Conservation (phyloP, 1,140 invertebrate species). For the Scaptomyza graminum region DNA sequence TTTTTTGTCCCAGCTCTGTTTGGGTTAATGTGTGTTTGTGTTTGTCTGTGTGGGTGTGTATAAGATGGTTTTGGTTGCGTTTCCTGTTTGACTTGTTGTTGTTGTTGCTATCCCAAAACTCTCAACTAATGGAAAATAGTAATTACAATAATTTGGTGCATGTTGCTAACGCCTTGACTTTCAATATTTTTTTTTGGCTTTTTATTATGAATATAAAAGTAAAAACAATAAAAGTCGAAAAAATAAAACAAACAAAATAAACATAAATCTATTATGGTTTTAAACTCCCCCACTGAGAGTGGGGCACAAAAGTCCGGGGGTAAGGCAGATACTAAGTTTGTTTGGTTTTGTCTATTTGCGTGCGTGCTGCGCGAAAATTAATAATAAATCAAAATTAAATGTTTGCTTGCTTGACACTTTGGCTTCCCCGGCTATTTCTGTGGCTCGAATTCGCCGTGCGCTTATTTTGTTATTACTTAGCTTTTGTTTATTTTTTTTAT, state of each 20-base stretch:
- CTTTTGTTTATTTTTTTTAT: conserved; percentile 56
- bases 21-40: neutral
- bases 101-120: conserved; percentile 37
- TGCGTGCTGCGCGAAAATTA: conserved; percentile 68
- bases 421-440: conserved; percentile 33
- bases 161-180: conserved; percentile 19
- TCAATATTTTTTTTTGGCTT: conserved; percentile 16
- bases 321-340: neutral
- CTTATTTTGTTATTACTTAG: conserved; percentile 1
- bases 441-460: neutral
- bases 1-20: conserved; percentile 17
- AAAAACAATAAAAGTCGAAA: neutral
- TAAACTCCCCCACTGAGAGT: conserved; percentile 10
- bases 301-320: neutral
- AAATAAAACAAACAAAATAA: conserved; percentile 29
- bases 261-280: conserved; percentile 54
- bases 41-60: conserved; percentile 9
- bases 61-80: conserved; percentile 10
- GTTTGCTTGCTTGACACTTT: conserved; percentile 78
- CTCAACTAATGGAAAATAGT: conserved; percentile 76
- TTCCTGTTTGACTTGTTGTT: conserved; percentile 6
- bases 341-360: conserved; percentile 21
- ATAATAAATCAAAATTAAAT: conserved; percentile 82
- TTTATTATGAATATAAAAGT: neutral
- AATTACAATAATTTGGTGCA: conserved; percentile 72